Evolutionary conservation across 1,140 invertebrate genomes (phyloP), one percentile per base, ranked within the genome.

Genomic region (Mylabris phalerata): DNA sequence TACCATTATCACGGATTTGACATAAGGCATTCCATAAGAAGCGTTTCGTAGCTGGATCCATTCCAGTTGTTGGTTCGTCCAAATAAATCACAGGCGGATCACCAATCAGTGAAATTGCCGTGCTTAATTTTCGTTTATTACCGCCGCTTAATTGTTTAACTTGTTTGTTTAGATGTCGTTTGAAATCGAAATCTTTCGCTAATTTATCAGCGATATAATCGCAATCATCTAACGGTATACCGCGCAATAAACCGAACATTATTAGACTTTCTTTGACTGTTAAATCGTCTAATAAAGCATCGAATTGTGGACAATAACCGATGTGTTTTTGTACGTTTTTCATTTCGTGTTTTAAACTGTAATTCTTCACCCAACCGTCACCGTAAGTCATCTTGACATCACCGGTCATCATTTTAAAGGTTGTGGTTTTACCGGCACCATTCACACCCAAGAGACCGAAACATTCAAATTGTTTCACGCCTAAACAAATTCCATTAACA

Each of bases 121-220:
- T 92, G 63, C 90, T 95, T 19, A 98, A 75, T 74, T 98, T 96
- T 44, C 95, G 80, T 72, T 95, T 96, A 66, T 96, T 98, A 0
- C 95, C 95, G 10, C 92, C 92, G 69, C 91, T 94, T 68, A 86
- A 90, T 73, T 75, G 79, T 60, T 72, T 71, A 39, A 82, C 78
- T 69, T 77, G 59, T 58, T 80, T 81, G 56, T 81, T 74, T 3
- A 80, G 61, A 69, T 80, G 77, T 49, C 76, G 73, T 9, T 66
- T 65, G 64, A 80, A 79, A 38, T 77, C 76, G 10, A 80, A 70
- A 9, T 73, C 68, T 27, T 58, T 70, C 4, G 74, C 70, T 48
- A 77, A 57, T 24, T 73, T 67, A 60, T 71, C 60, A 19, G 69
- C 71, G 5, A 74, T 44, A 9, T 59, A 56, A 10, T 65, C 58